These are phyloP conservation scores for Pluvianellus socialis DNA, from an alignment of 2,113 vertebrate species.

Conservation along the genomic window DNA sequence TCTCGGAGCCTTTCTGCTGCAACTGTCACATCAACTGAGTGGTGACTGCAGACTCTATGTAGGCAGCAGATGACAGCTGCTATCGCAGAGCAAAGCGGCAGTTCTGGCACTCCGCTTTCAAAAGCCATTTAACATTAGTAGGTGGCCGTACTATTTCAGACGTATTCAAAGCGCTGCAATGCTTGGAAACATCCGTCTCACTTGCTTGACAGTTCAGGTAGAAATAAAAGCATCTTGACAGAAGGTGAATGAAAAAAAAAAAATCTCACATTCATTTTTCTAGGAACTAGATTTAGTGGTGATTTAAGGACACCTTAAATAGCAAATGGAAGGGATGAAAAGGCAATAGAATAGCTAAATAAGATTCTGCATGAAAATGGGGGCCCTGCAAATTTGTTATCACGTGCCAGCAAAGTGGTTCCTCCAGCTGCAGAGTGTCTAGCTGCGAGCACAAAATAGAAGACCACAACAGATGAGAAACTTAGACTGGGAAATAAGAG, in stretches of 20 bases:
- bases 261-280: neutral
- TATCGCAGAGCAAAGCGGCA: neutral
- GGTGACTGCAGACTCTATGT: neutral
- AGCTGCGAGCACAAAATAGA: neutral
- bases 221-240: neutral
- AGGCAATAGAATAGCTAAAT: neutral
- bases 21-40: neutral
- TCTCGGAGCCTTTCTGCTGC: neutral
- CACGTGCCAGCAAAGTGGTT: neutral
- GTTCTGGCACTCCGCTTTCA: neutral
- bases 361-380: neutral
- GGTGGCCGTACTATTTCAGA: neutral
- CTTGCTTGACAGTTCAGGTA: neutral
- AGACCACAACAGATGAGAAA: neutral
- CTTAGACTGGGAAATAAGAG: neutral
- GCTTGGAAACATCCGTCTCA: neutral
- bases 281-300: neutral
- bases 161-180: neutral
- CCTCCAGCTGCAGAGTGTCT: neutral
- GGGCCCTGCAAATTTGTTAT: neutral
- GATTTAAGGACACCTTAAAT: neutral
- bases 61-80: conserved; percentile 30
- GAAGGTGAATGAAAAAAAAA: neutral
- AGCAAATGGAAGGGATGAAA: neutral
- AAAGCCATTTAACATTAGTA: neutral